Evolutionary conservation across 2,113 vertebrate species (phyloP).

Genomic region (Plectropomus leopardus): DNA sequence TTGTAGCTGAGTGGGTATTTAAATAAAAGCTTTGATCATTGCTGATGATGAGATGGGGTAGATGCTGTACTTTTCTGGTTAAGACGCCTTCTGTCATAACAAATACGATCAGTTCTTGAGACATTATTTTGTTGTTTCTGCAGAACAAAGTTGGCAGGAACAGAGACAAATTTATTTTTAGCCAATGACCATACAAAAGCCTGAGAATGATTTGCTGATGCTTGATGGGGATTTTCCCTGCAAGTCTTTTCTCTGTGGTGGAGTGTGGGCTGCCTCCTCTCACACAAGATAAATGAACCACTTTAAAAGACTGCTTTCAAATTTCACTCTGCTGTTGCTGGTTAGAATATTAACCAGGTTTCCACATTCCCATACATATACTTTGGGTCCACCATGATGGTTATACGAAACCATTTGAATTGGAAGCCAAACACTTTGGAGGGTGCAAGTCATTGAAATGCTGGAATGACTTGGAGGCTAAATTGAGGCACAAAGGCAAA

Average conservation of each 20-base stretch:
- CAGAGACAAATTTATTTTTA: slow-evolving; percentile 21
- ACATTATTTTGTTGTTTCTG: neutral
- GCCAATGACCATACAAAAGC: slow-evolving; percentile 38
- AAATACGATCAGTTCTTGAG: slow-evolving; percentile 19
- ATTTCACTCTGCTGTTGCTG: slow-evolving; percentile 39
- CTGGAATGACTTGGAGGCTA: slow-evolving; percentile 38
- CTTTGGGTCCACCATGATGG: neutral
- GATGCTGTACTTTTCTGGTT: slow-evolving; percentile 41
- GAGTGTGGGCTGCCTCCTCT: slow-evolving; percentile 8
- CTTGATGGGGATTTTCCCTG: slow-evolving; percentile 41
- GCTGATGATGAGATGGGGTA: slow-evolving; percentile 11
- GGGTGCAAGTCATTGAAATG: slow-evolving; percentile 51
- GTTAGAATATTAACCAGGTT: slow-evolving; percentile 50
- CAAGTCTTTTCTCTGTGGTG: slow-evolving; percentile 24
- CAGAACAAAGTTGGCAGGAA: slow-evolving; percentile 7
- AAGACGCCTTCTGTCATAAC: slow-evolving; percentile 8
- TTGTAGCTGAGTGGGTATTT: slow-evolving; percentile 38
- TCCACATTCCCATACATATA: slow-evolving; percentile 1
- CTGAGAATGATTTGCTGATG: slow-evolving; percentile 18
- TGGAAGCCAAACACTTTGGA: slow-evolving; percentile 44
- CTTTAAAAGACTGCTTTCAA: slow-evolving; percentile 44
- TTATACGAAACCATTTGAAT: slow-evolving; percentile 19
- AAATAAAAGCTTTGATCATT: slow-evolving; percentile 24
- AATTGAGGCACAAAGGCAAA: slow-evolving; percentile 66
- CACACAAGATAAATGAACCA: slow-evolving; percentile 50